Conservation (phyloP, 1,140 invertebrate genomes). For the Heliconius himera region DNA sequence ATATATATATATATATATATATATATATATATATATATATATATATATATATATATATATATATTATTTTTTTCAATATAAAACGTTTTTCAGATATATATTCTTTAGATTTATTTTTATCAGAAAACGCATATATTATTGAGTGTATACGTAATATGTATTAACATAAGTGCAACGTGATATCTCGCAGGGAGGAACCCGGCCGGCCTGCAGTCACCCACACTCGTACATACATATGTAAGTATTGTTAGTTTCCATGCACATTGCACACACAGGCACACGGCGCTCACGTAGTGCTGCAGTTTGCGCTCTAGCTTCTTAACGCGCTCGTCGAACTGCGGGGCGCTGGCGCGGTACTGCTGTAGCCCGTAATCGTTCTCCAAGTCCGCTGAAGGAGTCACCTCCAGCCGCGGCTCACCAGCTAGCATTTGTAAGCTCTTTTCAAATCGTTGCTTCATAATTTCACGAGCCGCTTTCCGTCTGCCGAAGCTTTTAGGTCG, state of each 20-base stretch:
- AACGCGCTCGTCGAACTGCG: constrained; percentile 69
- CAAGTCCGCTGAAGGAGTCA: constrained; percentile 56
- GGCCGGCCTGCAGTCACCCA: too few species aligned
- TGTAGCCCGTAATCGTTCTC: constrained; percentile 73
- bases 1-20: too few species aligned
- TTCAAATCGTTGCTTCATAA: constrained; percentile 68
- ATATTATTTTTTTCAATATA: neutral
- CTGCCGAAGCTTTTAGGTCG: constrained; percentile 53
- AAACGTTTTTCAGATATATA: neutral
- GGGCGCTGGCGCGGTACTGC: constrained; percentile 81
- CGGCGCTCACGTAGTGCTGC: constrained; percentile 72
- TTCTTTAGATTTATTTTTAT: neutral
- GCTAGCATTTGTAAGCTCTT: constrained; percentile 71
- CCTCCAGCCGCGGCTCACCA: constrained; percentile 56
- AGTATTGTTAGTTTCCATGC: constrained; percentile 57
- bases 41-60: neutral
- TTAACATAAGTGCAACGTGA: neutral
- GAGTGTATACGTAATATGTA: neutral
- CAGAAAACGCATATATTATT: neutral
- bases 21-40: too few species aligned
- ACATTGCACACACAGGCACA: constrained; percentile 58
- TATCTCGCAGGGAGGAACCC: neutral
- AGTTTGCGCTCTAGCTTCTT: constrained; percentile 66
- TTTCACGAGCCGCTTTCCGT: constrained; percentile 62
- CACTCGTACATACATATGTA: neutral